These are phyloP conservation scores for Solea solea DNA, from an alignment of 2,113 vertebrate genomes.

Conservation along the genomic window DNA sequence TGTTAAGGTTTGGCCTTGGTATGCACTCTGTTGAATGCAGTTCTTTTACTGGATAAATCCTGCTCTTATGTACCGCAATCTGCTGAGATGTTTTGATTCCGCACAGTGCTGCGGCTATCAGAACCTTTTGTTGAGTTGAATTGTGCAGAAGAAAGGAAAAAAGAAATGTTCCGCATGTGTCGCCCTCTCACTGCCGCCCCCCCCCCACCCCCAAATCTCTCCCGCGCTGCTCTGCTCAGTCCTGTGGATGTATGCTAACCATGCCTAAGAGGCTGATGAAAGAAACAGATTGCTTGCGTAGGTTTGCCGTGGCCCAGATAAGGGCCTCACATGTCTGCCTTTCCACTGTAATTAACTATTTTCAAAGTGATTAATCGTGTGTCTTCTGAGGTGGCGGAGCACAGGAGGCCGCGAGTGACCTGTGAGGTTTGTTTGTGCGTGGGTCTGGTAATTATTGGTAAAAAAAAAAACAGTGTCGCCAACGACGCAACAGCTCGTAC, in stretches of 20 bases:
- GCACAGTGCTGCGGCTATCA: too few species aligned
- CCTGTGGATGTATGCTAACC: constrained; percentile 33
- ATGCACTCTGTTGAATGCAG: too few species aligned
- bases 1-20: too few species aligned
- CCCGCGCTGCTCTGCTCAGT: neutral
- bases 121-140: too few species aligned
- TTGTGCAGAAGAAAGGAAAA: too few species aligned
- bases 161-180: constrained; percentile 30
- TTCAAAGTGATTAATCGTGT: constrained; percentile 73
- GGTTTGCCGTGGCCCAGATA: constrained; percentile 70
- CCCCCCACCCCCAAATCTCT: constrained; percentile 9
- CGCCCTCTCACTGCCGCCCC: constrained; percentile 13
- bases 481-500: neutral
- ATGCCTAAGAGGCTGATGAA: constrained; percentile 40
- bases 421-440: constrained; percentile 40
- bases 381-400: constrained; percentile 47
- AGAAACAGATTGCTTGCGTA: constrained; percentile 55
- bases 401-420: constrained; percentile 30
- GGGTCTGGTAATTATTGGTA: neutral
- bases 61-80: too few species aligned
- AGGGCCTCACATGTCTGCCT: constrained; percentile 53
- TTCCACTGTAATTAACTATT: constrained; percentile 71
- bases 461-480: neutral
- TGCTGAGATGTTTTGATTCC: too few species aligned
- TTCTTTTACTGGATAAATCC: too few species aligned